These are phyloP conservation scores for Pipistrellus pipistrellus DNA, from an alignment of 2,797 vertebrate species.

Conservation along the genomic window DNA sequence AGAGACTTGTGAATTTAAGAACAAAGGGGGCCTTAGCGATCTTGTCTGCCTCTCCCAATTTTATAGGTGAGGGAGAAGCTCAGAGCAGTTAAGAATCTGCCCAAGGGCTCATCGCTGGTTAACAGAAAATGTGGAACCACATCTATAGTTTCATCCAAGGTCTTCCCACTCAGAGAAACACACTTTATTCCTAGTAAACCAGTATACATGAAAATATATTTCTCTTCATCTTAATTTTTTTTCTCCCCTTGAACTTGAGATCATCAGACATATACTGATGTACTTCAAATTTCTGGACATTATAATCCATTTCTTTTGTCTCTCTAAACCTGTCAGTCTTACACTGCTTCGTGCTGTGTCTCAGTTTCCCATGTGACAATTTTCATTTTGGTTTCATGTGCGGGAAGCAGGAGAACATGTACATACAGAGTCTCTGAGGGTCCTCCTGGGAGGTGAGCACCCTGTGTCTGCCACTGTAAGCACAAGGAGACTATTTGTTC, in stretches of 20 bases:
- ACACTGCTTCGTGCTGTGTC: background rate
- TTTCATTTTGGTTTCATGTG: background rate
- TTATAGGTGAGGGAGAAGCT: background rate
- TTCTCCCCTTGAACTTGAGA: background rate
- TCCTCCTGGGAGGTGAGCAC: background rate
- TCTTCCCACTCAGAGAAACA: background rate
- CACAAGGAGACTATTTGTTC: background rate
- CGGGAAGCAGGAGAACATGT: background rate
- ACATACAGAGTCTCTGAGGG: background rate
- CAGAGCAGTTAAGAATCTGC: background rate
- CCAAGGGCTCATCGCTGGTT: background rate
- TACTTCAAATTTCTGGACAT: background rate
- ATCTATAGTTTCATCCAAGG: background rate
- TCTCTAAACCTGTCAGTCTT: background rate
- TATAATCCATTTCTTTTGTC: background rate
- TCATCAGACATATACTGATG: background rate
- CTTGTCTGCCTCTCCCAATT: background rate
- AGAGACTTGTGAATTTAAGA: conserved; percentile 10
- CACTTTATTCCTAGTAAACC: conserved; percentile 23
- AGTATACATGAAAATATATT: background rate
- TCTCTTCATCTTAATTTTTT: background rate
- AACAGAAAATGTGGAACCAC: background rate
- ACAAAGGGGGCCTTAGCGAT: background rate
- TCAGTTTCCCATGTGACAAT: background rate
- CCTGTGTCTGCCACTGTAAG: background rate